Conservation (phyloP, 2,888 invertebrate genomes). For the Chalcosyrphus nemorum region DNA sequence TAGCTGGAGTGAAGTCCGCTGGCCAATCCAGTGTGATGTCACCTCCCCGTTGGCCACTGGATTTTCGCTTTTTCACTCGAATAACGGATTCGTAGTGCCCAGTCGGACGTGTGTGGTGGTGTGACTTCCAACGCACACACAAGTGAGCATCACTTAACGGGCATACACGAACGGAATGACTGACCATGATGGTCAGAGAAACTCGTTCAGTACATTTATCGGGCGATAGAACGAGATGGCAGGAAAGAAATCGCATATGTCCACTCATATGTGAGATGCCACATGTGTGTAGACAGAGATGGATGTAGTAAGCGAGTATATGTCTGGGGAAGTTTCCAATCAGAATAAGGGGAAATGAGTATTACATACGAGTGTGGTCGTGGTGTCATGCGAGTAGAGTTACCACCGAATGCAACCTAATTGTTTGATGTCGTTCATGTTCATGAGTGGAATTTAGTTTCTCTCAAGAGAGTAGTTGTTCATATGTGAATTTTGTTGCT, state of each 20-base stretch:
- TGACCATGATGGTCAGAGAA: conserved; percentile 72
- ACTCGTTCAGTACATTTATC: conserved; percentile 38
- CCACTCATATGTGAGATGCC: conserved; percentile 70
- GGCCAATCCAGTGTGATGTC: conserved; percentile 75
- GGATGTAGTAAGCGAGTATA: not conserved
- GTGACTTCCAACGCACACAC: conserved; percentile 56
- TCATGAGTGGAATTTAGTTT: conserved; percentile 2
- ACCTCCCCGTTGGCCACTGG: conserved; percentile 74
- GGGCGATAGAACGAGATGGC: conserved; percentile 46
- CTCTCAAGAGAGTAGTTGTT: conserved; percentile 11
- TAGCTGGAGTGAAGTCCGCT: conserved; percentile 63
- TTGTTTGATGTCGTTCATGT: not conserved
- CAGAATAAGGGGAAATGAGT: conserved; percentile 54
- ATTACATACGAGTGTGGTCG: conserved; percentile 3
- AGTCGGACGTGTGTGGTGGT: conserved; percentile 53
- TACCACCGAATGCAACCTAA: not conserved
- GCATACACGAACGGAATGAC: conserved; percentile 67
- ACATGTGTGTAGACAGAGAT: conserved; percentile 56
- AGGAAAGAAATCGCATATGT: conserved; percentile 63
- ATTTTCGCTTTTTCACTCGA: conserved; percentile 62
- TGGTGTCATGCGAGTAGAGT: conserved; percentile 7
- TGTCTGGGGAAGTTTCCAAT: conserved; percentile 66
- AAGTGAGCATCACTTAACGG: conserved; percentile 56
- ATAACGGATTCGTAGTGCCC: conserved; percentile 71
- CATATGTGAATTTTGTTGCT: not conserved